Percentiles rank a stretch among this genome's conserved stretches.
Conservation (phyloP, 2,797 vertebrate genomes). For the Phalanger gymnotis region DNA sequence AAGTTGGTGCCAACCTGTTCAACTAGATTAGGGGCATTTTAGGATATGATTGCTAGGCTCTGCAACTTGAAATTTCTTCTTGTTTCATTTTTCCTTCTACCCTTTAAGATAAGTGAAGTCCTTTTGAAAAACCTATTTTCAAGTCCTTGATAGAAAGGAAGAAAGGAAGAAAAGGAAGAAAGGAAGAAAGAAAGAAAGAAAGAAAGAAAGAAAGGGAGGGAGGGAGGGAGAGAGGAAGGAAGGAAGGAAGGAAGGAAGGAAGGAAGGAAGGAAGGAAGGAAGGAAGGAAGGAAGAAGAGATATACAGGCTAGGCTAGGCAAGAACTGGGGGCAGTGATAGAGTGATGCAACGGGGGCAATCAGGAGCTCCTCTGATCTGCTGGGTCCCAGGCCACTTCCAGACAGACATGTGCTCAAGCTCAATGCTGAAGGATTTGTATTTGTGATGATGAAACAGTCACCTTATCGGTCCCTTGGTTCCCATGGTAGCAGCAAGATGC, state of each 20-base stretch:
- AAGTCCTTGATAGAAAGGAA: not conserved
- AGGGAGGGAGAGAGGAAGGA: rapidly evolving
- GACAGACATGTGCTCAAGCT: not conserved
- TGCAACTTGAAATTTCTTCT: not conserved
- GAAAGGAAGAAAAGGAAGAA: rapidly evolving
- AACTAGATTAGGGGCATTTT: not conserved
- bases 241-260: too few relatives aligned
- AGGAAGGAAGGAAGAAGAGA: not conserved
- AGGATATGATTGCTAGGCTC: not conserved
- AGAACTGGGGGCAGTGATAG: not conserved
- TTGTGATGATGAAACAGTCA: not conserved
- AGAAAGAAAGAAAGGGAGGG: rapidly evolving
- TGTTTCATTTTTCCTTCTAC: not conserved
- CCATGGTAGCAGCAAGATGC: not conserved
- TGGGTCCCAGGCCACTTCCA: not conserved
- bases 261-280: rapidly evolving
- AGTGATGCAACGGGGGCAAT: not conserved
- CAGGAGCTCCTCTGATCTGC: not conserved
- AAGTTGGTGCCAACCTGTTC: not conserved
- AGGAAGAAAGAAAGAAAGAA: rapidly evolving
- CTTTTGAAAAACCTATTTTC: not conserved
- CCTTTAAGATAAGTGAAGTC: not conserved
- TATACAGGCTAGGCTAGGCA: not conserved
- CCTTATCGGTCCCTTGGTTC: not conserved
- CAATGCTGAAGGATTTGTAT: not conserved